phyloP scores from a whole-genome alignment of 2,888 invertebrate species.

The Eustalomyia histrio region DNA sequence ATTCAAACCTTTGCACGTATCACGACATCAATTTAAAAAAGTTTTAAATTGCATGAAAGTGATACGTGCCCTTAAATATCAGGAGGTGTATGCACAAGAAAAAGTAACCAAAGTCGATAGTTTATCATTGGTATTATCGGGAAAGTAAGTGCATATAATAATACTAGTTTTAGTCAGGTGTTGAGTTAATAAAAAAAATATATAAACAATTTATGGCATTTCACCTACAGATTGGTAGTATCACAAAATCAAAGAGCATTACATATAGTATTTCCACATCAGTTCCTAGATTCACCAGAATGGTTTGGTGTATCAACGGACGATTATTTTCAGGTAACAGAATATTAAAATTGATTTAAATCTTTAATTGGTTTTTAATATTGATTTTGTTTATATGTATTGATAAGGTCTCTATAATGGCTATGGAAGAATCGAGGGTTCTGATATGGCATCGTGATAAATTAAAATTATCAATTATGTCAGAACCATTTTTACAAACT shows the following conservation, averaged over 20 bases:
- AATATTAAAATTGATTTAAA: background rate
- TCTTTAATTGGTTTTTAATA: background rate
- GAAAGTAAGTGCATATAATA: constrained; percentile 84
- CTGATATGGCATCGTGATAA: constrained; percentile 93
- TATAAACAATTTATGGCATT: too few relatives aligned
- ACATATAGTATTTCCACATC: constrained; percentile 92
- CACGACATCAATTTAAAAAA: constrained; percentile 89
- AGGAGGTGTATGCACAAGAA: constrained; percentile 93
- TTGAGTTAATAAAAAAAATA: too few relatives aligned
- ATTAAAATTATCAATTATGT: constrained; percentile 90
- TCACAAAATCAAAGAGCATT: constrained; percentile 91
- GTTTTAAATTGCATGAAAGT: constrained; percentile 90
- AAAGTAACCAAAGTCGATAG: constrained; percentile 93
- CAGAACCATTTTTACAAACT: constrained; percentile 89
- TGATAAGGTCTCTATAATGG: constrained; percentile 89
- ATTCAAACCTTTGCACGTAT: constrained; percentile 90
- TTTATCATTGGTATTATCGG: constrained; percentile 90
- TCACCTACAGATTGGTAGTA: constrained; percentile 85
- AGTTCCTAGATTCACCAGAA: constrained; percentile 93
- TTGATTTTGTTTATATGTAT: background rate
- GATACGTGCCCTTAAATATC: constrained; percentile 89
- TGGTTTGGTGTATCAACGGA: constrained; percentile 94
- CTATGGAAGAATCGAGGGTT: constrained; percentile 91
- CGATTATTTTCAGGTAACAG: constrained; percentile 90
- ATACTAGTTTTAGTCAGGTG: too few relatives aligned